These are phyloP conservation scores for Pelodytes ibericus DNA, from an alignment of 2,797 vertebrate species.

Conservation along the genomic window DNA sequence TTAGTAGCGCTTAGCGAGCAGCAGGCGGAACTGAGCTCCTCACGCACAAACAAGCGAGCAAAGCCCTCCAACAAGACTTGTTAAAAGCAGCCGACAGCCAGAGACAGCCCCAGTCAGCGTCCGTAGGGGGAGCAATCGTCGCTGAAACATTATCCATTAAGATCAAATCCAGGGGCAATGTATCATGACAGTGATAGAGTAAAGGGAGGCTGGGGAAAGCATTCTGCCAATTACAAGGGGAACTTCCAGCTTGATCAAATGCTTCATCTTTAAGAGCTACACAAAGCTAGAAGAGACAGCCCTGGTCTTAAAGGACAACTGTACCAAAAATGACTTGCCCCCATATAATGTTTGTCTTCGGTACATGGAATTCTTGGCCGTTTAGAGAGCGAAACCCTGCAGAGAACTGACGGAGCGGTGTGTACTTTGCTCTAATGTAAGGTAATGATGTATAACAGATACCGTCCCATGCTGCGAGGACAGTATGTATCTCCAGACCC, in stretches of 20 bases:
- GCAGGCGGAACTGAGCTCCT: background rate
- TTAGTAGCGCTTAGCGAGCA: slow-evolving; percentile 1
- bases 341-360: too few relatives aligned
- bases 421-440: too few relatives aligned
- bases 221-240: background rate
- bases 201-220: background rate
- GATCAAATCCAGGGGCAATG: slow-evolving; percentile 15
- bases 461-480: too few relatives aligned
- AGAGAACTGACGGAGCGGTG: too few relatives aligned
- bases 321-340: too few relatives aligned
- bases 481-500: too few relatives aligned
- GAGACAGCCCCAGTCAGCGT: slow-evolving; percentile 26
- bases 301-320: too few relatives aligned
- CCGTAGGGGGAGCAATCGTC: slow-evolving; percentile 31
- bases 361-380: too few relatives aligned
- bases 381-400: too few relatives aligned
- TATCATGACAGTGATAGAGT: slow-evolving; percentile 1
- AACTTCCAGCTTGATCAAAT: background rate
- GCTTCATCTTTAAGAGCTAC: background rate
- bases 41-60: background rate
- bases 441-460: too few relatives aligned
- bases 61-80: slow-evolving; percentile 9
- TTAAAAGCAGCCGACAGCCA: slow-evolving; percentile 45
- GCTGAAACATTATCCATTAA: slow-evolving; percentile 29
- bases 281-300: background rate